A percentile compares a stretch with the other conserved stretches of the same genome.
phyloP scores from a whole-genome alignment of 2,888 invertebrate species.

The Scaptomyza tumidula region DNA sequence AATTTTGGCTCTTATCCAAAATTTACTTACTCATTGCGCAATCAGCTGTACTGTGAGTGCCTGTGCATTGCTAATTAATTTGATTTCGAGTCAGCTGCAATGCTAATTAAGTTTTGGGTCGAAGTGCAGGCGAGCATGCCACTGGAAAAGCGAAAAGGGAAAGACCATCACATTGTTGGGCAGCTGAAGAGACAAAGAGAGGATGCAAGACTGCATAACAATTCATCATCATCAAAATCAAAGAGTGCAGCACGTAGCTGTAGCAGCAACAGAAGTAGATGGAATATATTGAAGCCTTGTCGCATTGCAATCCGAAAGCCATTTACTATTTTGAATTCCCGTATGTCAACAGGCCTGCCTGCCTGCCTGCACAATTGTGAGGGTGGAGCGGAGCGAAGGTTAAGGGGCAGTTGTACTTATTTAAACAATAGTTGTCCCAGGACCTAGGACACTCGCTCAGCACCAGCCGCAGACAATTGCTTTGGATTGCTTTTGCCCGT shows the following conservation, averaged over 20 bases:
- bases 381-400: not conserved
- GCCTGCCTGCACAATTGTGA: not conserved
- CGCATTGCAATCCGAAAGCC: slow-evolving; percentile 49
- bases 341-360: slow-evolving; percentile 34
- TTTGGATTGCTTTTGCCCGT: slow-evolving; percentile 56
- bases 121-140: slow-evolving; percentile 28
- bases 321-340: slow-evolving; percentile 67
- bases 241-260: slow-evolving; percentile 48
- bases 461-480: slow-evolving; percentile 57
- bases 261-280: slow-evolving; percentile 25
- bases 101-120: slow-evolving; percentile 47
- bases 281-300: slow-evolving; percentile 53
- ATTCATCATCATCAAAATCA: slow-evolving; percentile 51
- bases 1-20: slow-evolving; percentile 9
- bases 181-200: not conserved
- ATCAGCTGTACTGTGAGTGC: slow-evolving; percentile 40
- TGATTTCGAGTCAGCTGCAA: slow-evolving; percentile 40
- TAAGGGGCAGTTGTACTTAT: slow-evolving; percentile 43
- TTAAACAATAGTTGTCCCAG: slow-evolving; percentile 62
- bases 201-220: slow-evolving; percentile 42
- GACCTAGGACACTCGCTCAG: slow-evolving; percentile 26
- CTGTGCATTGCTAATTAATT: slow-evolving; percentile 52
- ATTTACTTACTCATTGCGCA: slow-evolving; percentile 45
- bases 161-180: slow-evolving; percentile 1
- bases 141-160: slow-evolving; percentile 1